phyloP scores from a whole-genome alignment of 2,113 vertebrate genomes.

The Martes martes region DNA sequence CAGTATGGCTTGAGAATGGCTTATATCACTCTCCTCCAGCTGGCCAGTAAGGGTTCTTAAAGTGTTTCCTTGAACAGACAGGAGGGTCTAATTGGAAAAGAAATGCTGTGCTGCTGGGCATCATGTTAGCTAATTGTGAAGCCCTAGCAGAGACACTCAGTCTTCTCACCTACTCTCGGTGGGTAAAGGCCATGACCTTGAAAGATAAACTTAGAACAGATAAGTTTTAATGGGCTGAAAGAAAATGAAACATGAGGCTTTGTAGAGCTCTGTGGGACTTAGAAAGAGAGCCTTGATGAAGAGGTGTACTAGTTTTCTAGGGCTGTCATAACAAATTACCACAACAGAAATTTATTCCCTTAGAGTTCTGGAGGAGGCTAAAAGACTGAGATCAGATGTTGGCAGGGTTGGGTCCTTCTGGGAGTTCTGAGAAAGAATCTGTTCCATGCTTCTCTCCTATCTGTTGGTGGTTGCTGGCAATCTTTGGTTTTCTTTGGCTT shows the following conservation, averaged over 20 bases:
- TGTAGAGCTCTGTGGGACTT: neutral
- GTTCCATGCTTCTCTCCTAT: neutral
- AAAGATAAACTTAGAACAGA: neutral
- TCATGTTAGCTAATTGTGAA: neutral
- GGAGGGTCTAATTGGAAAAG: neutral
- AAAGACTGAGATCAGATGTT: neutral
- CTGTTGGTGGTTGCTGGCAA: neutral
- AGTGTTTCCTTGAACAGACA: neutral
- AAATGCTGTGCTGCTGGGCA: neutral
- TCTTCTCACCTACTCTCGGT: neutral
- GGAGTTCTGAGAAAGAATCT: neutral
- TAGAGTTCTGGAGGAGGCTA: neutral
- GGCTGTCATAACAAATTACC: neutral
- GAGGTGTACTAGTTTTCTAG: neutral
- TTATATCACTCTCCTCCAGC: neutral
- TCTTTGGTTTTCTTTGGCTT: neutral
- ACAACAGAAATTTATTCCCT: neutral
- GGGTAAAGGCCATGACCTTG: neutral
- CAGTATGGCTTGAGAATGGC: neutral
- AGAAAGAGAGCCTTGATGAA: neutral
- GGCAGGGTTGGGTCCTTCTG: neutral
- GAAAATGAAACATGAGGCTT: neutral
- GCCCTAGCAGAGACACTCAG: neutral
- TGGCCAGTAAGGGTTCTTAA: neutral
- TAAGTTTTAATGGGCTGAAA: neutral